Evolutionary conservation across 2,797 vertebrate genomes (phyloP).

Genomic region (Gambelia wislizenii): DNA sequence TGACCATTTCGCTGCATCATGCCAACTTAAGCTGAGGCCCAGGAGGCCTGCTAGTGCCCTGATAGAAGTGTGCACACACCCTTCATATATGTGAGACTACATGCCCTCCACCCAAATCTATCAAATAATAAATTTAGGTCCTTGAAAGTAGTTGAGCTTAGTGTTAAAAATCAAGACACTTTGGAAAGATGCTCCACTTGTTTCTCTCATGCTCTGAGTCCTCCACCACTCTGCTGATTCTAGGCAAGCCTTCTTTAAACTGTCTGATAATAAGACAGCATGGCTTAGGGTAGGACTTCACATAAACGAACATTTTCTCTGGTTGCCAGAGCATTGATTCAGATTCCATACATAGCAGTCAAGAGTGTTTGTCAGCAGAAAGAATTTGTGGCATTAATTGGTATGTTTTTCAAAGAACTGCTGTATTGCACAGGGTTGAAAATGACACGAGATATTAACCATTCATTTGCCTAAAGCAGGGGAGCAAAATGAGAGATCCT

Average conservation of each 20-base stretch:
- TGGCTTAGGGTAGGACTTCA: neutral
- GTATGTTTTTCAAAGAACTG: neutral
- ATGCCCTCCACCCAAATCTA: no score
- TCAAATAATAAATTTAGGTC: no score
- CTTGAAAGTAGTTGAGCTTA: no score
- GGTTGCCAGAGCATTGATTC: neutral
- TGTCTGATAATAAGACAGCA: neutral
- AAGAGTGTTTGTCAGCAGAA: neutral
- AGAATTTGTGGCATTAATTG: neutral
- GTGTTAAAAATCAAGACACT: no score
- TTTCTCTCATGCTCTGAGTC: no score
- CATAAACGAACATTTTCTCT: neutral
- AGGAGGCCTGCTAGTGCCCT: no score
- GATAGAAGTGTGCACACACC: no score
- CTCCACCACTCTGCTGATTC: neutral
- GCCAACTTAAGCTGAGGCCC: no score
- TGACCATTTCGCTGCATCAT: no score
- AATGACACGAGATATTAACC: neutral
- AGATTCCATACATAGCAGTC: neutral
- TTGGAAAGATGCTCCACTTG: no score
- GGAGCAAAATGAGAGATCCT: neutral
- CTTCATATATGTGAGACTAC: no score
- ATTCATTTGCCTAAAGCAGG: neutral
- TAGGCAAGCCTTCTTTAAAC: neutral
- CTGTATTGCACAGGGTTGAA: neutral